Percentiles rank a stretch among this genome's conserved stretches.
These are phyloP conservation scores for Deroptyus accipitrinus DNA, from an alignment of 2,113 vertebrate species.

Conservation along the genomic window DNA sequence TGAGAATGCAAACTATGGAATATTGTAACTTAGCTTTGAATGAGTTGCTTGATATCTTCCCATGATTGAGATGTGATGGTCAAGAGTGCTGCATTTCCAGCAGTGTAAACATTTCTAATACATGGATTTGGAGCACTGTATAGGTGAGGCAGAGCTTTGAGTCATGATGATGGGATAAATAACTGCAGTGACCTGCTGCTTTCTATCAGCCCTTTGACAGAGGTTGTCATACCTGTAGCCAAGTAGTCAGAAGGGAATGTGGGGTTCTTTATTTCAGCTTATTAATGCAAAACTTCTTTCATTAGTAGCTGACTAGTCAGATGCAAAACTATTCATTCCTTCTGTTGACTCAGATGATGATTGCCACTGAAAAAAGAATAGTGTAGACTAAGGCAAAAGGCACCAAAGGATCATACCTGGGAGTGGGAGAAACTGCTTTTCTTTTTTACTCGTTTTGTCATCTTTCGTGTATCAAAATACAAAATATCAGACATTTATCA, in stretches of 20 bases:
- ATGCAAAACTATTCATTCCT: background rate
- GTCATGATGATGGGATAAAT: background rate
- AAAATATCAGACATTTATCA: background rate
- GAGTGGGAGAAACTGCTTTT: background rate
- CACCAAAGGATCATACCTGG: background rate
- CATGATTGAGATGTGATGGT: fast-evolving
- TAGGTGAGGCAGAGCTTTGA: background rate
- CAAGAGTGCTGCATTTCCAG: background rate
- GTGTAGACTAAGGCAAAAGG: background rate
- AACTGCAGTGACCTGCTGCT: background rate
- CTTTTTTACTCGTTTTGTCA: background rate
- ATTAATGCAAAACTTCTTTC: background rate
- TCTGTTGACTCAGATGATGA: background rate
- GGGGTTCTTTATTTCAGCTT: background rate
- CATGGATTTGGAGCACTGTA: background rate
- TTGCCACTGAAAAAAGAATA: background rate
- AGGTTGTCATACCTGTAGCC: background rate
- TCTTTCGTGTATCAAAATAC: background rate
- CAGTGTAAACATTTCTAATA: background rate
- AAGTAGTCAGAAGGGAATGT: background rate
- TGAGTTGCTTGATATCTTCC: background rate
- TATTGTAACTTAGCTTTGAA: background rate
- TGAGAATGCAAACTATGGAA: background rate
- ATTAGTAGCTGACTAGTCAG: background rate
- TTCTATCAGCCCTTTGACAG: background rate